A percentile compares a stretch with the other conserved stretches of the same genome.
phyloP scores from a whole-genome alignment of 2,797 vertebrate species.

The Pampus argenteus region DNA sequence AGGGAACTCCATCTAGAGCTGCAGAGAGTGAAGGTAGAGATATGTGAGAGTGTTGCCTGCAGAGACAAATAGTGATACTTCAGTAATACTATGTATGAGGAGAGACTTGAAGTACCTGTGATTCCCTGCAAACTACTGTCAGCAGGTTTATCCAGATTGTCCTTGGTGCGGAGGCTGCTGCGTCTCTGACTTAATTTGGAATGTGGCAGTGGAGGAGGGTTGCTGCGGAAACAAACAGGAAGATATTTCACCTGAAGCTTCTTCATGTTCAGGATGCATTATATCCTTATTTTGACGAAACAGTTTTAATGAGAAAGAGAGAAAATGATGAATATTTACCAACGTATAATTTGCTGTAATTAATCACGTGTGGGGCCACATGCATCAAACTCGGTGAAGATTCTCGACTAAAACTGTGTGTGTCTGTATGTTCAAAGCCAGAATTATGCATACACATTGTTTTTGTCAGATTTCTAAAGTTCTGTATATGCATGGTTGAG shows the following conservation, averaged over 20 bases:
- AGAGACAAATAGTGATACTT: not conserved
- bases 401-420: no score
- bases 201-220: slow-evolving; percentile 52
- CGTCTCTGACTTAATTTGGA: slow-evolving; percentile 77
- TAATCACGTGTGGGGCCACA: not conserved
- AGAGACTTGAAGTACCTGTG: slow-evolving; percentile 82
- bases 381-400: no score
- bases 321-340: not conserved
- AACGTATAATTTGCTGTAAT: not conserved
- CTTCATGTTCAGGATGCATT: not conserved
- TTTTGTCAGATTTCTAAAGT: no score
- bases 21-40: slow-evolving; percentile 8
- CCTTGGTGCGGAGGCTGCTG: slow-evolving; percentile 65
- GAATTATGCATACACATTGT: no score
- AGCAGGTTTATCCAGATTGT: slow-evolving; percentile 70
- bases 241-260: not conserved
- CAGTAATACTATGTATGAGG: not conserved
- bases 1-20: slow-evolving; percentile 87
- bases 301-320: not conserved
- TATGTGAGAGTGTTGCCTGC: not conserved
- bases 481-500: no score
- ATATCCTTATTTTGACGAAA: not conserved
- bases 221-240: slow-evolving; percentile 67
- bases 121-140: slow-evolving; percentile 86
- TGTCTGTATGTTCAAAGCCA: no score